Conservation (phyloP, 1,140 invertebrate species). For the Calephelis nemesis region DNA sequence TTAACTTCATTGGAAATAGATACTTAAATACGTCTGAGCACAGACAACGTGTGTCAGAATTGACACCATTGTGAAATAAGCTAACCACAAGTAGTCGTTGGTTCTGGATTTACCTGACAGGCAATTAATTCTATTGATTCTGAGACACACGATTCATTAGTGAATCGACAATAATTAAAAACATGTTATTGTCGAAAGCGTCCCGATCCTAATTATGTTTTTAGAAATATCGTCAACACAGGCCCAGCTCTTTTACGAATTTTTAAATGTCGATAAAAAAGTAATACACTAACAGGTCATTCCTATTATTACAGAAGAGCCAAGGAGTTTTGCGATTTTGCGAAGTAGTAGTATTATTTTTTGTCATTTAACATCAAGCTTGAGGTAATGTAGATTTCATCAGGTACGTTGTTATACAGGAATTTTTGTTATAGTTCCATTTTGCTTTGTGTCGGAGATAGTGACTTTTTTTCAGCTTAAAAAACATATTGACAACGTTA, state of each 20-base stretch:
- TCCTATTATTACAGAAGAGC: constrained; percentile 22
- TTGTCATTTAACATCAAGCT: constrained; percentile 9
- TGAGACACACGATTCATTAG: no score
- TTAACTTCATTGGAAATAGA: no score
- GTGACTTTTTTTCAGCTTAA: constrained; percentile 43
- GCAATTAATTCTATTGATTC: no score
- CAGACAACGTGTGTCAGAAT: no score
- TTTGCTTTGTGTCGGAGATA: constrained; percentile 23
- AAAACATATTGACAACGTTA: constrained; percentile 23
- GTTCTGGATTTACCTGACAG: no score
- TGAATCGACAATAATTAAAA: no score
- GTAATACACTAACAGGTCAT: constrained; percentile 11
- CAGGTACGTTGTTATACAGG: constrained; percentile 23
- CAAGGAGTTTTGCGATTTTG: constrained; percentile 10
- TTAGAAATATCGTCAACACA: no score
- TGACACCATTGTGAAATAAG: no score
- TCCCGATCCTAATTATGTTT: no score
- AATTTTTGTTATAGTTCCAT: constrained; percentile 12
- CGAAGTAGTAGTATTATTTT: constrained; percentile 9
- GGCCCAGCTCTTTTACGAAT: background rate
- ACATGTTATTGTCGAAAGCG: no score
- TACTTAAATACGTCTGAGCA: no score
- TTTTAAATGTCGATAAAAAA: background rate
- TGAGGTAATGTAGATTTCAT: constrained; percentile 22
- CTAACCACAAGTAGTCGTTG: no score